phyloP scores from a whole-genome alignment of 2,888 invertebrate genomes.

The Cecidostiba fungosa region DNA sequence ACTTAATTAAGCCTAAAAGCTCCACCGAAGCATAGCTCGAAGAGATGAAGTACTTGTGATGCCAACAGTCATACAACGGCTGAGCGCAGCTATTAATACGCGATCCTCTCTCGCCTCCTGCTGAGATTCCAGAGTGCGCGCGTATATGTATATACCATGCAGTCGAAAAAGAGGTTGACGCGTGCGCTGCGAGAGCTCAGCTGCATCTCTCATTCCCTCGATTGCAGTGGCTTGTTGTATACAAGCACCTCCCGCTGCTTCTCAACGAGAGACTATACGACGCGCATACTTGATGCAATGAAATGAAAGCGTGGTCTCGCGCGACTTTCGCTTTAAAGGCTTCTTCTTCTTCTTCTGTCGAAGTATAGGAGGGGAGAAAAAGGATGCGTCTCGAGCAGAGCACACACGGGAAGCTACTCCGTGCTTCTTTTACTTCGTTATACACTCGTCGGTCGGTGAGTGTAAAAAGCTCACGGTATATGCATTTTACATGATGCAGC shows the following conservation, averaged over 20 bases:
- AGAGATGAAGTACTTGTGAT: neutral
- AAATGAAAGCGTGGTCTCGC: slow-evolving; percentile 42
- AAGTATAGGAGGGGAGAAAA: neutral
- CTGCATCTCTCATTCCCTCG: slow-evolving; percentile 51
- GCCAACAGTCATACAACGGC: neutral
- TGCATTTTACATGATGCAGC: neutral
- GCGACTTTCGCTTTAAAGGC: slow-evolving; percentile 51
- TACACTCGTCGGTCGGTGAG: neutral
- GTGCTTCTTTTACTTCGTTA: slow-evolving; percentile 1
- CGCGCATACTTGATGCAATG: slow-evolving; percentile 47
- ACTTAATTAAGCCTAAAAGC: neutral
- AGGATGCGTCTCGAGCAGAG: neutral
- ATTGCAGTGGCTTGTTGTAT: slow-evolving; percentile 26
- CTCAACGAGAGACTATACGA: slow-evolving; percentile 41
- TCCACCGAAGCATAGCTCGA: neutral
- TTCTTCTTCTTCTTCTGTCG: neutral
- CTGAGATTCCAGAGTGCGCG: slow-evolving; percentile 63
- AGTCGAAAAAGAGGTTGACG: slow-evolving; percentile 66
- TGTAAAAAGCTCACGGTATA: neutral
- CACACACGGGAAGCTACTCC: neutral
- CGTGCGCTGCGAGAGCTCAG: slow-evolving; percentile 53
- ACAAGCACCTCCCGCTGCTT: slow-evolving; percentile 56
- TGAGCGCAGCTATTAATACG: slow-evolving; percentile 60
- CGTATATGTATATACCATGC: neutral
- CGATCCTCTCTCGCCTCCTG: slow-evolving; percentile 59